Base-by-base conservation (phyloP, 2,113 vertebrate genomes). In the Miniopterus natalensis region DNA sequence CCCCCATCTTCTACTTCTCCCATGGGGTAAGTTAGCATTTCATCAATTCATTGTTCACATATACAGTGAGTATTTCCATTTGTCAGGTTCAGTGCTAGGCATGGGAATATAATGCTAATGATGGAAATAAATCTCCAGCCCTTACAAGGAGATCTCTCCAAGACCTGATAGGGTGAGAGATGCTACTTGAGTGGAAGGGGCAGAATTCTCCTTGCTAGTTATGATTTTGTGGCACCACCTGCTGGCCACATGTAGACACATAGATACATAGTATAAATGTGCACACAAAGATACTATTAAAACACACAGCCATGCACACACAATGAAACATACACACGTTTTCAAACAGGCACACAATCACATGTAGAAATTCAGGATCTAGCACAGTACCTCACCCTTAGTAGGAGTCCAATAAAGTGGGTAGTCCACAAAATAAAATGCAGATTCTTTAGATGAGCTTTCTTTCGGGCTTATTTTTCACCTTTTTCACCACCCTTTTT, bases 221-320 rank as follows among this genome's bases (percentile, higher is more conserved):
- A 15, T 92, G 93, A 93, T 91, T 91, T 83, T 93, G 83, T 92
- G 83, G 86, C 20, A 92, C 94, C 97, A 96, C 51, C 97, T 98
- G 29, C 92, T 97, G 96, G 91, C 42, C 42, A 40, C 9, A 29
- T 40, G 5, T 57, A 70, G 40, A 36, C n/a, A 80, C 42, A 10
- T 3, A 71, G 40, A 78, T 6, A 55, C 1, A 25, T 31, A 3
- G 1, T 6, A 23, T 31, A 66, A 63, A 57, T 11, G 18, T 23
- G 53, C 1, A 0, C 29, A 18, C 17, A 25, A 5, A 84, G 17
- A 25, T 8, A 27, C 18, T 42, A 42, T 75, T 57, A 81, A 90
- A 74, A 95, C 10, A 92, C 13, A 61, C 5, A 93, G 59, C 23
- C 55, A 8, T n/a, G 45, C 61, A 75, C 14, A 42, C n/a, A 36